Percentiles rank a stretch among this genome's conserved stretches.
phyloP scores from a whole-genome alignment of 2,797 vertebrate genomes.

The Microctenopoma stevenorrisi region DNA sequence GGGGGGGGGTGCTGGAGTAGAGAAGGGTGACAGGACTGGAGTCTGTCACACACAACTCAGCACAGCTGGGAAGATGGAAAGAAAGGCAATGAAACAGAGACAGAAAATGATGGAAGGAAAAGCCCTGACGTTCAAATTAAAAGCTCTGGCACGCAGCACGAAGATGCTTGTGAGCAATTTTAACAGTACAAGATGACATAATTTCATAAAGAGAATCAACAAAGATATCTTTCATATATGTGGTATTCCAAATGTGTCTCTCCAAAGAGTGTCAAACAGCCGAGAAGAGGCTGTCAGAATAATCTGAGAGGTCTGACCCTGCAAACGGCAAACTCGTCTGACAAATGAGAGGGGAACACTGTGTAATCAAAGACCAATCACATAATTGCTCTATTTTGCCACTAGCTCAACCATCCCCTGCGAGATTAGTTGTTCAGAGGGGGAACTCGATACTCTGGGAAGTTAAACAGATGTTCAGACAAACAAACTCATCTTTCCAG shows the following conservation, averaged over 20 bases:
- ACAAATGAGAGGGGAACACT: slow-evolving; percentile 75
- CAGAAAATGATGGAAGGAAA: slow-evolving; percentile 29
- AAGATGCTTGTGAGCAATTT: slow-evolving; percentile 19
- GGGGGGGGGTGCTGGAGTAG: slow-evolving; percentile 23
- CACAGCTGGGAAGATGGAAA: slow-evolving; percentile 70
- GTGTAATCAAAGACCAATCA: slow-evolving; percentile 86
- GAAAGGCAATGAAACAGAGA: slow-evolving; percentile 35
- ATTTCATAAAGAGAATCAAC: slow-evolving; percentile 23
- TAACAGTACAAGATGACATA: slow-evolving; percentile 22
- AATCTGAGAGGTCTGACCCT: slow-evolving; percentile 70
- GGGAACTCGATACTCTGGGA: slow-evolving; percentile 83
- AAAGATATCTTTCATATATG: slow-evolving; percentile 39
- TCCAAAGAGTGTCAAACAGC: slow-evolving; percentile 30
- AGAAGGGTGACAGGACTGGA: slow-evolving; percentile 71
- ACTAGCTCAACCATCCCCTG: slow-evolving; percentile 81
- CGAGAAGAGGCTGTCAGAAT: slow-evolving; percentile 53
- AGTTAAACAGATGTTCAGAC: slow-evolving; percentile 82
- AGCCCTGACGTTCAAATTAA: slow-evolving; percentile 8
- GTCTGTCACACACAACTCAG: slow-evolving; percentile 83
- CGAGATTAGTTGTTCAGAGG: slow-evolving; percentile 75
- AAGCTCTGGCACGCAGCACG: not conserved
- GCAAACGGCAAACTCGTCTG: slow-evolving; percentile 76
- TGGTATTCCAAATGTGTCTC: slow-evolving; percentile 13
- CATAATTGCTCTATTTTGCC: slow-evolving; percentile 85
- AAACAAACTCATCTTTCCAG: slow-evolving; percentile 71